phyloP scores from a whole-genome alignment of 2,113 vertebrate species.

The Jacana jacana region DNA sequence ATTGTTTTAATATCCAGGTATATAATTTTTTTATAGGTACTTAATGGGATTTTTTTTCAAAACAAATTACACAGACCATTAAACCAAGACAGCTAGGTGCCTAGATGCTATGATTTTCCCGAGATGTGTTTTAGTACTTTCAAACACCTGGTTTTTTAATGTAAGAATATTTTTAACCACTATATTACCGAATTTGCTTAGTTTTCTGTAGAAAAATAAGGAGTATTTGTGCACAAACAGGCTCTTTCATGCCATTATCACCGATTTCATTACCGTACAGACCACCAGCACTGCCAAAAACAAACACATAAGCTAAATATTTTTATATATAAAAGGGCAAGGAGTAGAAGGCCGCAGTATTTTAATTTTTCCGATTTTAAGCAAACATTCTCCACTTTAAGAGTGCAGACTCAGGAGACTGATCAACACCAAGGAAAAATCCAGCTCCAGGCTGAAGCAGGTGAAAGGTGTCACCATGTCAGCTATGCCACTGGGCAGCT shows the following conservation, averaged over 20 bases:
- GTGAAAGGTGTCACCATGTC: not conserved
- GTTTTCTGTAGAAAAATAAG: not conserved
- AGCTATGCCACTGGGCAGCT: not conserved
- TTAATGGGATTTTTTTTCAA: not conserved
- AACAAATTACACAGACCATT: not conserved
- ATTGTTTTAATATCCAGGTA: not conserved
- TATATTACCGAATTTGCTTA: not conserved
- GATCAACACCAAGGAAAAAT: not conserved
- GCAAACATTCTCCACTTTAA: not conserved
- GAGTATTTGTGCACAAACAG: not conserved
- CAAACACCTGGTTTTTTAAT: not conserved
- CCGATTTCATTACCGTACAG: not conserved
- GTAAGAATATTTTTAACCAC: not conserved
- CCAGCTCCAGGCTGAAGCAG: not conserved
- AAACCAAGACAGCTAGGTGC: not conserved
- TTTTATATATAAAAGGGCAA: no score
- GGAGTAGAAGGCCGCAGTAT: not conserved
- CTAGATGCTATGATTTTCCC: not conserved
- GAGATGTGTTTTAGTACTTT: not conserved
- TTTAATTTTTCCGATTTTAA: not conserved
- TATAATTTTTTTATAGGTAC: not conserved
- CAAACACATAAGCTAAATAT: no score
- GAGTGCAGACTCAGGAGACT: not conserved
- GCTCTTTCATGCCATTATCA: not conserved
- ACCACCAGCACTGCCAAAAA: not conserved